A percentile compares a stretch with the other conserved stretches of the same genome.
These are phyloP conservation scores for Bombylius discolor DNA, from an alignment of 2,888 invertebrate genomes.

Conservation along the genomic window DNA sequence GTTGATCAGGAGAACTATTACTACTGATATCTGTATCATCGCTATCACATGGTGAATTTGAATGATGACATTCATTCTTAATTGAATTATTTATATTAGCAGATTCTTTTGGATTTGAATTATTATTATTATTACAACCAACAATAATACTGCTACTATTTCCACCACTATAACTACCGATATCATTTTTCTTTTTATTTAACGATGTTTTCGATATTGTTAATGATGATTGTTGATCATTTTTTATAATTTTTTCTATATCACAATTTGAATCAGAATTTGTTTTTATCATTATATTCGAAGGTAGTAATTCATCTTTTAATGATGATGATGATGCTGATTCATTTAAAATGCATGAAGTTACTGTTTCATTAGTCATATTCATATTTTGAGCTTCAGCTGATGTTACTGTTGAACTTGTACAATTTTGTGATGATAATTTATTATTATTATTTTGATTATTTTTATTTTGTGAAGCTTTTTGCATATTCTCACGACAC, in stretches of 20 bases:
- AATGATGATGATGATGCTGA: neutral
- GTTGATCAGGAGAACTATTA: conserved; percentile 28
- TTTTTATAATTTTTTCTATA: neutral
- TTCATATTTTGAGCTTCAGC: conserved; percentile 4
- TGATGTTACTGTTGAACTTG: conserved; percentile 13
- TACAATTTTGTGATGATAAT: neutral
- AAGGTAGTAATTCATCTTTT: neutral
- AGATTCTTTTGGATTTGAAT: too few relatives aligned
- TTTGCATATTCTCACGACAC: conserved; percentile 52
- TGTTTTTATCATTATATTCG: neutral
- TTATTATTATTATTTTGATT: neutral
- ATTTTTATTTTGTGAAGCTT: conserved; percentile 15
- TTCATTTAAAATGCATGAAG: neutral
- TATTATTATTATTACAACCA: neutral
- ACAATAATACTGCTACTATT: neutral
- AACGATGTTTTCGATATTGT: neutral
- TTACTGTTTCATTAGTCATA: neutral
- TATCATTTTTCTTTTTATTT: neutral
- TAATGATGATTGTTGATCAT: neutral
- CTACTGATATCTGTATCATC: conserved; percentile 35
- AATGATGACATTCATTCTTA: neutral
- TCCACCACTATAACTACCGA: neutral
- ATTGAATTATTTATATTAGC: neutral
- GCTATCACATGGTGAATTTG: conserved; percentile 20
- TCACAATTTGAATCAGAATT: neutral